Base-by-base conservation (phyloP, 2,797 vertebrate species). In the Discoglossus pictus region DNA sequence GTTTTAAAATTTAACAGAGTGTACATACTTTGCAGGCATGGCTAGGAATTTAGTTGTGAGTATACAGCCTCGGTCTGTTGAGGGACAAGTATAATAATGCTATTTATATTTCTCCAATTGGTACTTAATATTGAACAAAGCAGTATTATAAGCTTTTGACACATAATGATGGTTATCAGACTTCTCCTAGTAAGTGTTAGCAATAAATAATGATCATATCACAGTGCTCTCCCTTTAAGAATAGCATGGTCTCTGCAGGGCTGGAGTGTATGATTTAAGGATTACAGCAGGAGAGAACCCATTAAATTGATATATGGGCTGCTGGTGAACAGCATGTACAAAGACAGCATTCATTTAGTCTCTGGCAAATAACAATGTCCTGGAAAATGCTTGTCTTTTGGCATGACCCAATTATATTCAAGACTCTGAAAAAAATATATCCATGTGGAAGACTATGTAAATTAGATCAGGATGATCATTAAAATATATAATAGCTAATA, bases 251-350 rank as follows among this genome's bases (percentile, higher is more conserved):
- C 7, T 60, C 25, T 60, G n/a, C 46, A 21, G 21, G 21, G 16
- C 1, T 15, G 27, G 5, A 17, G 39, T 27, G 23, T 35, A 60
- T 60, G 17, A 60, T 35, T 46, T 60, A 60, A 21, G 3, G 27
- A 47, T 61, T 48, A 43, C 13, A 48, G 20, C 43, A 61, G 31
- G 18, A 61, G 31, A 47, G 16, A 61, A 61, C 31, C 31, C 59
- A 48, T 61, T 61, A 61, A 61, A 61, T 21, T 61, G 59, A 61
- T 47, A 48, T 21, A 48, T 61, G 59, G 25, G 40, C 20, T 60
- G 56, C 27, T 35, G 42, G 16, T 20, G 42, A 42, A 46, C 42
- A 60, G 56, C 40, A 35, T 60, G 42, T 47, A 60, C 13, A 36
- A 47, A 35, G 40, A 60, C 25, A 60, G 27, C 4, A 46, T 60